Evolutionary conservation across 2,113 vertebrate genomes (phyloP), one percentile per base, ranked within the genome.

Genomic region (Ursus arctos): DNA sequence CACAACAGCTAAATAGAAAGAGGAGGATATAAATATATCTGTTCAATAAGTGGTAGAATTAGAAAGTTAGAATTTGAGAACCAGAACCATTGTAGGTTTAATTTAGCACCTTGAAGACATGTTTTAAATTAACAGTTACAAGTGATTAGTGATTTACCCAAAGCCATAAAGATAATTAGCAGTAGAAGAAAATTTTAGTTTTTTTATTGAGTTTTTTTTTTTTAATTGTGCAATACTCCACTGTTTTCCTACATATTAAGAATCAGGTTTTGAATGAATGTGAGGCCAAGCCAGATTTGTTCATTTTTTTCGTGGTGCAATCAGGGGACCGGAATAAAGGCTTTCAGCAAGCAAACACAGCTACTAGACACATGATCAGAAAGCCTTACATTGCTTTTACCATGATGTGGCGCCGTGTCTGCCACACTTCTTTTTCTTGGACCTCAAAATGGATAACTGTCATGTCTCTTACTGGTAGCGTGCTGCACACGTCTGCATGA

Each of bases 141-240:
- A 79, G n/a, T 59, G 1, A 21, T 69, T 40, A 47, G 19, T 84
- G 43, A 88, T 71, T 96, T 80, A 26, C 8, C 28, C 61, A 95
- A 67, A 6, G 16, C 53, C 49, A 80, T 55, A 87, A 85, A 95
- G 40, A 71, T 82, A 61, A 61, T 89, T 55, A n/a, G 19, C 40
- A 4, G 57, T 49, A 65, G 24, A 82, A 93, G 43, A 82, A 97
- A 87, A 74, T 65, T 74, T 81, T 80, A 92, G 76, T 12, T 95
- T 63, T n/a, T 85, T 91, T 88, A 24, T 57, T 91, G n/a, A 87
- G 11, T 22, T 65, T 14, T 88, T 93, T 89, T 40, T 51, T 93
- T 92, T 77, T n/a, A 85, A 36, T 72, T 71, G 63, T n/a, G 84
- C 2, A n/a, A 10, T 59, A 33, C 12, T 84, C 31, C 31, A 74